Evolutionary conservation across 2,113 vertebrate species (phyloP).

Genomic region (Mionectes macconnelli): DNA sequence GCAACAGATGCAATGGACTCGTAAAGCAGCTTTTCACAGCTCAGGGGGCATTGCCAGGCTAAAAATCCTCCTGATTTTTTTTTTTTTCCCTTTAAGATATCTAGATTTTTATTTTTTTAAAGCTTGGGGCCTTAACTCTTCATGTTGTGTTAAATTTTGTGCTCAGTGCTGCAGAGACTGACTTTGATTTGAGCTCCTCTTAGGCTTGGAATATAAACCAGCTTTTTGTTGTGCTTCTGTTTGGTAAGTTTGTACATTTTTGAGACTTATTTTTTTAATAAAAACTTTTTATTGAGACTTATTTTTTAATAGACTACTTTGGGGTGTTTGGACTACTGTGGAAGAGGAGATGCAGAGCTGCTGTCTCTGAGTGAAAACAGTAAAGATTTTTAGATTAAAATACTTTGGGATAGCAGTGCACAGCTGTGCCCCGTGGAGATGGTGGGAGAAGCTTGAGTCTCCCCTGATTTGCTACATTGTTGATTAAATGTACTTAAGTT

Average conservation of each 20-base stretch:
- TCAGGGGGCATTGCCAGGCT: background rate
- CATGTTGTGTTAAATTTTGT: background rate
- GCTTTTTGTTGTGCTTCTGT: background rate
- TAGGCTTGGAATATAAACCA: background rate
- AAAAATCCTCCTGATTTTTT: background rate
- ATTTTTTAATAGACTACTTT: background rate
- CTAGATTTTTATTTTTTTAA: background rate
- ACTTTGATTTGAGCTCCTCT: background rate
- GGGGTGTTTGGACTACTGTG: background rate
- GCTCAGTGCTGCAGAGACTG: background rate
- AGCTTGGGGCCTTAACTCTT: background rate
- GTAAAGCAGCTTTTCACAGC: slow-evolving; percentile 47
- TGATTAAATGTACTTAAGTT: background rate
- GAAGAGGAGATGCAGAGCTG: background rate
- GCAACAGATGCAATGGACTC: background rate
- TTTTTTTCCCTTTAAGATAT: background rate
- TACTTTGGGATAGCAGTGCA: background rate
- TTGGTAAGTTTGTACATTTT: background rate
- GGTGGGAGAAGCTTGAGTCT: background rate
- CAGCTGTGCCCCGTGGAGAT: background rate
- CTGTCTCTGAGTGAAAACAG: background rate
- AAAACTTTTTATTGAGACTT: background rate
- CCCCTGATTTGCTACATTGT: background rate
- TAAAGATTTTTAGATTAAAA: background rate
- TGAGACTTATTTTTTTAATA: background rate